Base-by-base conservation (phyloP, 1,140 invertebrate species). In the Lepidurus apus region DNA sequence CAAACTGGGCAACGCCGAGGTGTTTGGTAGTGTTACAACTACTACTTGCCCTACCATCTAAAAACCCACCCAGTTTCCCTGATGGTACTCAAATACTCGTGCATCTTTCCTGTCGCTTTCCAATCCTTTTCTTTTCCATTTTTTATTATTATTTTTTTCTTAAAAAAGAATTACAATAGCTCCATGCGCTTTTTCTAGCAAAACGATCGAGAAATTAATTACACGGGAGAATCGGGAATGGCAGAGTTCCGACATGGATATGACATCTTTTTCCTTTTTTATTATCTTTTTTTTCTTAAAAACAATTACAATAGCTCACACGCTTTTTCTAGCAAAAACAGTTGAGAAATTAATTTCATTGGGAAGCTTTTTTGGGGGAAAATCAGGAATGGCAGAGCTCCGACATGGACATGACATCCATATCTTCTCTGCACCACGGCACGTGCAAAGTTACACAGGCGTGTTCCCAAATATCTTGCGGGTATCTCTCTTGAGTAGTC, bases 381-480 rank as follows among this genome's bases (percentile, higher is more conserved):
- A 65, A 65, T 65, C 53, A 65, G 21, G 53, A 65, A 65, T 65
- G 53, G 53, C 53, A 65, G 17, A 65, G 21, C 7, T 65, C 53
- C 13, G 53, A 65, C 53, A 65, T 65, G 21, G 83, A 81, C 80
- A 88, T 83, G 24, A 89, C 87, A 81, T 88, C 86, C 85, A 88
- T 87, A 80, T 89, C 88, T 80, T 89, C 88, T 79, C 89, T 82
- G 81, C 87, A 88, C 80, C 88, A 87, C 74, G 91, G 90, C 80
- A 91, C 87, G 82, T 89, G 91, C 42, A 91, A 84, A 34, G 89
- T 87, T 7, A 88, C 89, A 83, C 89, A 91, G 4, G 87, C 88
- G 80, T 91, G 90, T 81, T 91, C 91, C 91, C 91, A 91, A 79
- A 90, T 88, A 80, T 91, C 89, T 81, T 90, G 89, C 7, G 90